Conservation (phyloP, 2,113 vertebrate genomes). For the Actinemys pallida region DNA sequence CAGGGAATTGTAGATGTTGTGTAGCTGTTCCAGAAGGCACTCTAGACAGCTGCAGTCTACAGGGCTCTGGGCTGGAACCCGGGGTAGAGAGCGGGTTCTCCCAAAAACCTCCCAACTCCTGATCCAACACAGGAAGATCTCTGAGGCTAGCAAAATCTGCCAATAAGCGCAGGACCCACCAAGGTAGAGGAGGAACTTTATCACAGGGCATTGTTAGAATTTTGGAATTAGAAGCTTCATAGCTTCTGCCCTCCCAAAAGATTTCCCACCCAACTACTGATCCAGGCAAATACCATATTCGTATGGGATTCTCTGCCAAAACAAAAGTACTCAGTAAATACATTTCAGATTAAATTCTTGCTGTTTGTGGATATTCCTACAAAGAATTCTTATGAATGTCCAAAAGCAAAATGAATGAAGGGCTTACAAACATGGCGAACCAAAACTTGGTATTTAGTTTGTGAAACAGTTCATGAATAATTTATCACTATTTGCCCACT, state of each 20-base stretch:
- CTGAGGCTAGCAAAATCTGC: no score
- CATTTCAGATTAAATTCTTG: not conserved
- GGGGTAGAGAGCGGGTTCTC: no score
- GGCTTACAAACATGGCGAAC: not conserved
- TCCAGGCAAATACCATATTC: not conserved
- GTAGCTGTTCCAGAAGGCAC: no score
- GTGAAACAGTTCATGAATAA: not conserved
- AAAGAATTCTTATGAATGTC: not conserved
- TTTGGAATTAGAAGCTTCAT: not conserved
- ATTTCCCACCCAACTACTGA: not conserved
- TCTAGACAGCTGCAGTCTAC: no score
- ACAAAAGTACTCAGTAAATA: not conserved
- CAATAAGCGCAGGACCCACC: no score
- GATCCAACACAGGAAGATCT: no score
- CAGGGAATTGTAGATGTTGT: no score
- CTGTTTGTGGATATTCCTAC: not conserved
- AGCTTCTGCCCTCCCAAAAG: not conserved
- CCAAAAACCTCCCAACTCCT: no score
- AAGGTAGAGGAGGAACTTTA: no score
- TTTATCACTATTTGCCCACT: not conserved
- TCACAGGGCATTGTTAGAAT: not conserved
- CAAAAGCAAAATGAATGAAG: not conserved
- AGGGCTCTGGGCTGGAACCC: no score
- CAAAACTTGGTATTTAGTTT: not conserved
- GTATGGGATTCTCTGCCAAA: not conserved